Evolutionary conservation across 2,797 vertebrate genomes (phyloP).

Genomic region (Petrocephalus sullivani): DNA sequence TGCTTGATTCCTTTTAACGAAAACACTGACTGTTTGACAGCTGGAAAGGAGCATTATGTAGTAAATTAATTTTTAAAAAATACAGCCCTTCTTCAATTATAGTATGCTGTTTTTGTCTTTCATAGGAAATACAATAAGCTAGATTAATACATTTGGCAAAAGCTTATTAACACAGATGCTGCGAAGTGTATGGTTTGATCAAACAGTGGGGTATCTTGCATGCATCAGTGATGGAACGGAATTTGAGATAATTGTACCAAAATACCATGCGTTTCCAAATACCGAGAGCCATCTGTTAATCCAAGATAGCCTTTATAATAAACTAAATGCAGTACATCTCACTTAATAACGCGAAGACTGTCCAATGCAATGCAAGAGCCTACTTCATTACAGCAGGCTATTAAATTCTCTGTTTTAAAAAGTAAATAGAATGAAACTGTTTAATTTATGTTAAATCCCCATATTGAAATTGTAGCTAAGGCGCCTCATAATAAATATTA

Average conservation of each 20-base stretch:
- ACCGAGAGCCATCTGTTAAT: conserved; percentile 38
- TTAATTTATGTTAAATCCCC: neutral
- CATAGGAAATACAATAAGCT: conserved; percentile 10
- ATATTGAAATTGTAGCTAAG: neutral
- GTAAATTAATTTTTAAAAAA: neutral
- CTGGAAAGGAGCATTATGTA: neutral
- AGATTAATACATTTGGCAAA: conserved; percentile 18
- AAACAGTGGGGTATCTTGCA: conserved; percentile 36
- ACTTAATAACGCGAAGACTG: conserved; percentile 11
- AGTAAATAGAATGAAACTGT: neutral
- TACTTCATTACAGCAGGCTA: neutral
- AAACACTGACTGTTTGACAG: neutral
- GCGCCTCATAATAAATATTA: neutral
- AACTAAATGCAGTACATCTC: neutral
- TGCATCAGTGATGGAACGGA: conserved; percentile 41
- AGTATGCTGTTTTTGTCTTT: neutral
- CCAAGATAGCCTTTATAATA: conserved; percentile 11
- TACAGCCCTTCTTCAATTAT: neutral
- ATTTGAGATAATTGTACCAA: conserved; percentile 44
- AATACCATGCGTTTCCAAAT: conserved; percentile 37
- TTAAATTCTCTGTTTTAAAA: neutral
- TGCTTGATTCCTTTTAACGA: neutral
- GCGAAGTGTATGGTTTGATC: conserved; percentile 27
- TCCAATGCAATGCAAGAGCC: neutral
- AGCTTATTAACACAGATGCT: conserved; percentile 36